A percentile compares a stretch with the other conserved stretches of the same genome.
Evolutionary conservation across 2,888 invertebrate genomes (phyloP).

Genomic region (Congeria kusceri): DNA sequence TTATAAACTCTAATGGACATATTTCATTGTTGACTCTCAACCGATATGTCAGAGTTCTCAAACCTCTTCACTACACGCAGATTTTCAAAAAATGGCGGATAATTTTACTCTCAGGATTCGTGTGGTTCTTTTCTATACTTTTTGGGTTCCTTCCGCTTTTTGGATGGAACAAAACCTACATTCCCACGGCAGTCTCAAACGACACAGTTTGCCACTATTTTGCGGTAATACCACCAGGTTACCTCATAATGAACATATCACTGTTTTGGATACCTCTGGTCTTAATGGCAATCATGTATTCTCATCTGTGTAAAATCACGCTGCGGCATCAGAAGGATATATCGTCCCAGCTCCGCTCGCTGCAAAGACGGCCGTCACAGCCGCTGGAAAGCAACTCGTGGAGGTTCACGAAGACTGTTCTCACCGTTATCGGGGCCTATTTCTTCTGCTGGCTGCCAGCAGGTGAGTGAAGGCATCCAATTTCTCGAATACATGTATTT

Average conservation of each 20-base stretch:
- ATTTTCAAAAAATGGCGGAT: conserved; percentile 61
- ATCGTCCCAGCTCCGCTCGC: conserved; percentile 42
- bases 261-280: conserved; percentile 66
- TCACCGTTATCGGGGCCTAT: conserved; percentile 67
- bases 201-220: conserved; percentile 65
- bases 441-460: conserved; percentile 71
- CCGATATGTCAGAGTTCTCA: conserved; percentile 68
- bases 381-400: conserved; percentile 60
- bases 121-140: conserved; percentile 61
- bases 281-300: conserved; percentile 63
- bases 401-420: conserved; percentile 71
- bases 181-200: conserved; percentile 37
- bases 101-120: conserved; percentile 40
- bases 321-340: conserved; percentile 63
- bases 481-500: too few species aligned
- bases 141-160: conserved; percentile 66
- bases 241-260: conserved; percentile 51
- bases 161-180: conserved; percentile 64
- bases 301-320: conserved; percentile 65
- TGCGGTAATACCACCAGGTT: conserved; percentile 57
- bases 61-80: conserved; percentile 61
- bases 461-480: conserved; percentile 42
- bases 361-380: conserved; percentile 19
- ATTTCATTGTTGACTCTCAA: conserved; percentile 66
- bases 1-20: conserved; percentile 65